Base-by-base conservation (phyloP, 2,888 invertebrate genomes). In the Ochropleura plecta region DNA sequence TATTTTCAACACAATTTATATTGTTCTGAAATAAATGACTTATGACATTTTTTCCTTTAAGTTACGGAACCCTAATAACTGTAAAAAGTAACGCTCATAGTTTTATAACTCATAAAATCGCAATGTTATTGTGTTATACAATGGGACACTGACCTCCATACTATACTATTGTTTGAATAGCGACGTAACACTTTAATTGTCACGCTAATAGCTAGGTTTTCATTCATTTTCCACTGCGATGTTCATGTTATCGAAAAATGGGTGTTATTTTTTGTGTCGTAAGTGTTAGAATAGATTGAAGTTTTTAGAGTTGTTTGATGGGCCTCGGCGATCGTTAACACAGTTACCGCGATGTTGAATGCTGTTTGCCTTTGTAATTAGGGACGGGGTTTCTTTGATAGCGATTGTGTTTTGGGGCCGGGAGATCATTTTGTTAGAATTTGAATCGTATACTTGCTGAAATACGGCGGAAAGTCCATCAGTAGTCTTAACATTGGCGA, bases 81-180 rank as follows among this genome's bases (percentile, higher is more conserved):
- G 40, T 68, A 62, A 48, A 66, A 57, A 60, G 48, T 57, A 48
- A 70, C n/a, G 62, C 20, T 74, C 49, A 2, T 59, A 76, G 63
- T 83, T 79, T 78, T 68, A 78, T 78, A 78, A 57, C 55, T 63
- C 71, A 71, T 78, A 78, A 83, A 87, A 86, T 73, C 64, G 62
- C 78, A 70, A 78, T 86, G 78, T 84, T 88, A 78, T 82, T 81
- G 68, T 82, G 49, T 84, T 80, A 86, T 79, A 84, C 81, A 88
- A 88, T 86, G 81, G 83, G 77, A 78, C 84, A 86, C 48, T 88
- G 86, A 88, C 87, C 87, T 80, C 84, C 53, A 70, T 84, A 71
- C 55, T 65, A 62, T 48, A 70, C 78, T 76, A 88, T 88, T 88
- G 87, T 88, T 83, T 75, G 40, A 62, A 79, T 51, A 72, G 49